These are phyloP conservation scores for Erythrocercus mccallii DNA, from an alignment of 2,113 vertebrate genomes.

Conservation along the genomic window DNA sequence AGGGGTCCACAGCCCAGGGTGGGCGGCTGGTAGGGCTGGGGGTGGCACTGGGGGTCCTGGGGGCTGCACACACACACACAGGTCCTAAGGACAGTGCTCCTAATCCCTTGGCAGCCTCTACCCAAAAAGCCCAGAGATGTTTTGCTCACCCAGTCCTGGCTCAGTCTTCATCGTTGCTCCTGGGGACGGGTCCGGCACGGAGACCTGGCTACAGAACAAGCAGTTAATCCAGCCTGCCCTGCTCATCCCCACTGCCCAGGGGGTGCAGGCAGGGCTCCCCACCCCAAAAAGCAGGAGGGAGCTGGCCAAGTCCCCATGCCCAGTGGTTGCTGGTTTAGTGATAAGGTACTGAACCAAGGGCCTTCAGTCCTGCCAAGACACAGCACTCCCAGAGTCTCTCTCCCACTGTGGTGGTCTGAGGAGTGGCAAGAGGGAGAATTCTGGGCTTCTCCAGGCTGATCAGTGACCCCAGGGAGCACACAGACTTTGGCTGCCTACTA, in stretches of 20 bases:
- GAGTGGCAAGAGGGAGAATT: not conserved
- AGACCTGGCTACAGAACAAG: conserved; percentile 68
- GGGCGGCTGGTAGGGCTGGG: conserved; percentile 81
- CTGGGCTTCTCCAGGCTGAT: not conserved
- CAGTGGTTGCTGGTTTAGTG: not conserved
- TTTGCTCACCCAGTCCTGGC: conserved; percentile 52
- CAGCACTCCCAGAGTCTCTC: not conserved
- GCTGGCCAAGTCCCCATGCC: not conserved
- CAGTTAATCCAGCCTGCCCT: conserved; percentile 2
- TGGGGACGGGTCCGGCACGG: not conserved
- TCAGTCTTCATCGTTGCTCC: conserved; percentile 53
- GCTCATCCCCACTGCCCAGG: accelerated
- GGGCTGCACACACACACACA: not conserved
- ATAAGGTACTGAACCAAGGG: not conserved
- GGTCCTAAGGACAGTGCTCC: not conserved
- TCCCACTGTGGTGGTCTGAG: not conserved
- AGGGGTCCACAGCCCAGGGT: conserved; percentile 91
- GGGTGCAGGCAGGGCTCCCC: not conserved
- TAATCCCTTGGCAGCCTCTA: accelerated
- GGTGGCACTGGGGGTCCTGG: conserved; percentile 48
- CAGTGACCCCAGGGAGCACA: not conserved
- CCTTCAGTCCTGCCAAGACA: not conserved
- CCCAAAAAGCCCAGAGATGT: not conserved
- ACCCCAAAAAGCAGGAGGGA: not conserved
- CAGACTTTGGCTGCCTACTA: not conserved